Conservation (phyloP, 2,888 invertebrate genomes). For the Eupeodes latifasciatus region DNA sequence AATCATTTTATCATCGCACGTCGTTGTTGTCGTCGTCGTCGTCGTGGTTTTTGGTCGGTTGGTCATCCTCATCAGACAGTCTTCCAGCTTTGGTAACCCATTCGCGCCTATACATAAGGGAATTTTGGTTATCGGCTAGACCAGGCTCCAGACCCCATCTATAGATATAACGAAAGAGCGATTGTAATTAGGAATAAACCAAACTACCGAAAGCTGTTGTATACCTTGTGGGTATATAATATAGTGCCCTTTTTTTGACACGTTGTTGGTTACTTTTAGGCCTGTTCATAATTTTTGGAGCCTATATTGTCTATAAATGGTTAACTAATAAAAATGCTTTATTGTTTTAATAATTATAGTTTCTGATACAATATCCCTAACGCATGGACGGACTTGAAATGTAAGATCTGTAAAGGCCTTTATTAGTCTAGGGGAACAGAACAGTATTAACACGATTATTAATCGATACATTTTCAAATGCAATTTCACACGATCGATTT, state of each 20-base stretch:
- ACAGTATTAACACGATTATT: no score
- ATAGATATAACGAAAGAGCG: background rate
- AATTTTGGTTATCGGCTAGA: background rate
- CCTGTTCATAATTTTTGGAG: conserved; percentile 1
- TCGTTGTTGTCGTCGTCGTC: conserved; percentile 28
- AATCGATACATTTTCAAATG: no score
- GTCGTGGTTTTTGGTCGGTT: conserved; percentile 1
- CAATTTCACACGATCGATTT: no score
- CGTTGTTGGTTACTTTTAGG: background rate
- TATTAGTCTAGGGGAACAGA: no score
- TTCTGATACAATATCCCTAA: conserved; percentile 37
- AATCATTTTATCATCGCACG: conserved; percentile 73
- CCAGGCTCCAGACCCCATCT: background rate
- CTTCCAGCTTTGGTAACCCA: background rate
- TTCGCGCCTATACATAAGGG: background rate
- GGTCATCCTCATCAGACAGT: conserved; percentile 31
- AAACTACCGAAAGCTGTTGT: conserved; percentile 57
- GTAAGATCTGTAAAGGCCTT: background rate
- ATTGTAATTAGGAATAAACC: conserved; percentile 67
- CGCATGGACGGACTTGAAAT: background rate
- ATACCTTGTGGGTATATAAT: no score
- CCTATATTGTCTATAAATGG: conserved; percentile 23
- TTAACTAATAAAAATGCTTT: conserved; percentile 74
- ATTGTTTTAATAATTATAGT: conserved; percentile 75
- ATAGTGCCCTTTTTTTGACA: conserved; percentile 51